Conservation (phyloP, 2,888 invertebrate genomes). For the Drepanosiphum platanoidis region DNA sequence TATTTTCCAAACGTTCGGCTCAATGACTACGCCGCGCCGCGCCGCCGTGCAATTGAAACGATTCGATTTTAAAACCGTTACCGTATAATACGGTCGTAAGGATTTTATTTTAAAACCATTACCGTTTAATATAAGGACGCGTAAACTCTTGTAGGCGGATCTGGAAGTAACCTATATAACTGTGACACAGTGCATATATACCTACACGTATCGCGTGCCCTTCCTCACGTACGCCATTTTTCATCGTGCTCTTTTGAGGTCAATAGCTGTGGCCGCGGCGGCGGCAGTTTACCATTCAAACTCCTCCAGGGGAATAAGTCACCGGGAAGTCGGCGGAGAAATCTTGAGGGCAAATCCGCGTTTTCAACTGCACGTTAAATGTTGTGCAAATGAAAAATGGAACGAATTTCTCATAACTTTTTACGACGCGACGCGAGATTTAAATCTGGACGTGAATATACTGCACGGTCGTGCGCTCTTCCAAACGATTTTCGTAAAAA, state of each 20-base stretch:
- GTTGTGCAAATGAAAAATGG: background rate
- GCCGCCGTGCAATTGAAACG: too few species aligned
- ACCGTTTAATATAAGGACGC: too few species aligned
- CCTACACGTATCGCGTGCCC: too few species aligned
- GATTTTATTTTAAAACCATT: too few species aligned
- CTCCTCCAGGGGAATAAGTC: constrained; percentile 18
- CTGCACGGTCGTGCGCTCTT: too few species aligned
- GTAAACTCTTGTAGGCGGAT: background rate
- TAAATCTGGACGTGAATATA: constrained; percentile 7
- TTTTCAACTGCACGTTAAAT: background rate
- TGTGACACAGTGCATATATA: too few species aligned
- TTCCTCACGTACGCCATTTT: constrained; percentile 25
- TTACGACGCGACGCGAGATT: constrained; percentile 24
- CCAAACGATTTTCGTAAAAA: too few species aligned
- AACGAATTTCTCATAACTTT: constrained; percentile 8
- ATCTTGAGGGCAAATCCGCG: constrained; percentile 23
- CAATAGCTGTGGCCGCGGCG: background rate
- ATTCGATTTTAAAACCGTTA: too few species aligned
- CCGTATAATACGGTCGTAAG: too few species aligned
- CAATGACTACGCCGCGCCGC: too few species aligned
- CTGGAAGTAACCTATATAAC: background rate
- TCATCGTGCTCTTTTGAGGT: background rate
- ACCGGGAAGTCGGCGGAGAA: background rate
- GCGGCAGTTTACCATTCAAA: background rate
- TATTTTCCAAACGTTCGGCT: too few species aligned